Conservation (phyloP, 2,113 vertebrate species). For the Halichoeres trimaculatus region DNA sequence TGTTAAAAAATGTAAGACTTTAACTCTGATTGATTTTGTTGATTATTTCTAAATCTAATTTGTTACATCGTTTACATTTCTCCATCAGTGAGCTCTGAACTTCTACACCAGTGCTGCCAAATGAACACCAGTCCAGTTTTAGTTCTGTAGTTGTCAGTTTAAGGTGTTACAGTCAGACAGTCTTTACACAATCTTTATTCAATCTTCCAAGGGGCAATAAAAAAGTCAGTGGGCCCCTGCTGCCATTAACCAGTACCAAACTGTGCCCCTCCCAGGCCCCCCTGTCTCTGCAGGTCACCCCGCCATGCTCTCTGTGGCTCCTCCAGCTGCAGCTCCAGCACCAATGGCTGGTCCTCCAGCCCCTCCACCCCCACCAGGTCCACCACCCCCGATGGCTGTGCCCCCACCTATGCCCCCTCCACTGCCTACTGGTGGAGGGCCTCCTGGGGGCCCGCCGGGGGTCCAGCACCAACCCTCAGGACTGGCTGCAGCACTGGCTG, state of each 20-base stretch:
- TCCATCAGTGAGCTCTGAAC: background rate
- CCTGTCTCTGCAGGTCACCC: constrained; percentile 90
- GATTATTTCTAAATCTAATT: background rate
- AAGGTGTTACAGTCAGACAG: background rate
- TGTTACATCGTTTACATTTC: background rate
- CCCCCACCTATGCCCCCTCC: constrained; percentile 92
- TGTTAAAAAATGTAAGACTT: too few relatives aligned
- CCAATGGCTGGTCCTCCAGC: constrained; percentile 89
- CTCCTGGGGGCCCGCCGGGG: constrained; percentile 83
- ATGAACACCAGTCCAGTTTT: too few relatives aligned
- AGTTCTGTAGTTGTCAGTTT: background rate
- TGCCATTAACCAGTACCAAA: constrained; percentile 36
- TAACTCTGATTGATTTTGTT: too few relatives aligned
- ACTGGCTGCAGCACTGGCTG: constrained; percentile 94
- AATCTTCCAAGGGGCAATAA: constrained; percentile 13
- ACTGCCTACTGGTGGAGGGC: constrained; percentile 84
- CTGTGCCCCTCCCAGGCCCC: constrained; percentile 85
- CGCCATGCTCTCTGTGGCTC: constrained; percentile 77
- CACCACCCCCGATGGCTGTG: constrained; percentile 87
- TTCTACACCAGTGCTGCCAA: background rate
- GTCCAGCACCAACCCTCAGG: constrained; percentile 88
- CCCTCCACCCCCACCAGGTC: constrained; percentile 91
- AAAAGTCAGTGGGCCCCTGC: background rate
- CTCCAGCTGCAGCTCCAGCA: constrained; percentile 78
- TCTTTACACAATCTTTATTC: constrained; percentile 1